Base-by-base conservation (phyloP, 2,888 invertebrate genomes). In the Anticlea derivata region DNA sequence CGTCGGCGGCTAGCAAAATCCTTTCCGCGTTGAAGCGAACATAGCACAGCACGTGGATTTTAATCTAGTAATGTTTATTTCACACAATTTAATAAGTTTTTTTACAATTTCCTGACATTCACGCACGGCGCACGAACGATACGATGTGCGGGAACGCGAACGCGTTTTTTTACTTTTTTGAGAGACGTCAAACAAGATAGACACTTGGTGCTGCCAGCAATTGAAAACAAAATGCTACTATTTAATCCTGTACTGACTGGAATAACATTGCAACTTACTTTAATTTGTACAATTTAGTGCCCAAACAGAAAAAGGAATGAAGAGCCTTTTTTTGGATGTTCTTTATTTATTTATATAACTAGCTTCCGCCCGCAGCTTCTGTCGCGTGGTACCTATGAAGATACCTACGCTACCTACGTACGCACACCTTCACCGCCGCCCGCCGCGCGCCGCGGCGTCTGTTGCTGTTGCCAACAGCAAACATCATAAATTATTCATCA, bases 11-110 rank as follows among this genome's bases (percentile, higher is more conserved):
- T 55, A 62, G 56, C 56, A 60, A 69, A 66, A 66, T 56, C 66
- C 65, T 66, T 77, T 75, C 77, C 80, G 81, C 80, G 74, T 77
- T 78, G 76, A 58, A 75, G 61, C 69, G 58, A 69, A 73, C 74
- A 71, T 66, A 68, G 73, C 68, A 80, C 77, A 75, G 75, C 80
- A 68, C 74, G 74, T 75, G 53, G 73, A 70, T 64, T 59, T 67
- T 66, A 75, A n/a, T 75, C 72, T 78, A 75, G 70, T 72, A 77
- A 65, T 68, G 75, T 80, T 78, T 80, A 81, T 77, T 84, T 80
- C 80, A 81, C 81, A 84, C 78, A 79, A 78, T 71, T 75, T 74
- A 76, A 74, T 75, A 65, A 73, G 66, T 80, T 83, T 82, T 81
- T 79, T 73, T 73, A 4, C n/a, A 52, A 44, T 50, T 58, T 52